A percentile compares a stretch with the other conserved stretches of the same genome.
Evolutionary conservation across 1,140 invertebrate genomes (phyloP).

Genomic region (Tyrophagus putrescentiae): DNA sequence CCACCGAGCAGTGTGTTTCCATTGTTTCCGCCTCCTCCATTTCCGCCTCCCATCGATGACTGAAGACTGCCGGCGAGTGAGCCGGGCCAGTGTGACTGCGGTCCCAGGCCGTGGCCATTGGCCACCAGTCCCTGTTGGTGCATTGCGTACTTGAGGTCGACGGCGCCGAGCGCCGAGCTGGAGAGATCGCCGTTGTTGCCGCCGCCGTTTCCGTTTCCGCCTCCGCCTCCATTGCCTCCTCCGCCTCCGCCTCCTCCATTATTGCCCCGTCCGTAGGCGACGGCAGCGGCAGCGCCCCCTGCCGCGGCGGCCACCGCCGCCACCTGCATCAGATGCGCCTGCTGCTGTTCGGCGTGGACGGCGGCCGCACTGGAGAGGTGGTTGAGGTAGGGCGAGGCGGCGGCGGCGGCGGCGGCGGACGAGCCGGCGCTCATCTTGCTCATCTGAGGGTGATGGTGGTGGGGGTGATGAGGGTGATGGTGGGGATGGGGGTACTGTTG

Average conservation of each 20-base stretch:
- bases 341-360: too few species aligned
- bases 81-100: background rate
- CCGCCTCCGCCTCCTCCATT: background rate
- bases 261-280: background rate
- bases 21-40: too few species aligned
- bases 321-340: slow-evolving; percentile 6
- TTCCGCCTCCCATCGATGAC: too few species aligned
- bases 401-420: too few species aligned
- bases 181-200: too few species aligned
- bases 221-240: background rate
- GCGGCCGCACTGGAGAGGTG: background rate
- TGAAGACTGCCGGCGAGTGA: background rate
- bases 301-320: slow-evolving; percentile 8
- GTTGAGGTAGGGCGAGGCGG: slow-evolving; percentile 7
- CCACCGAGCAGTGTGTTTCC: too few species aligned
- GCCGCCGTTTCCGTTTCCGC: background rate
- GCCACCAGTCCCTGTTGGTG: slow-evolving; percentile 6
- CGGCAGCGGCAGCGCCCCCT: background rate
- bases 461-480: too few species aligned
- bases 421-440: background rate
- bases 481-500: too few species aligned
- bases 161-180: background rate
- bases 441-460: too few species aligned
- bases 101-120: slow-evolving; percentile 4
- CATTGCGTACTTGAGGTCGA: slow-evolving; percentile 14